Evolutionary conservation across 2,113 vertebrate genomes (phyloP), one percentile per base, ranked within the genome.

Genomic region (Calyptomena viridis): DNA sequence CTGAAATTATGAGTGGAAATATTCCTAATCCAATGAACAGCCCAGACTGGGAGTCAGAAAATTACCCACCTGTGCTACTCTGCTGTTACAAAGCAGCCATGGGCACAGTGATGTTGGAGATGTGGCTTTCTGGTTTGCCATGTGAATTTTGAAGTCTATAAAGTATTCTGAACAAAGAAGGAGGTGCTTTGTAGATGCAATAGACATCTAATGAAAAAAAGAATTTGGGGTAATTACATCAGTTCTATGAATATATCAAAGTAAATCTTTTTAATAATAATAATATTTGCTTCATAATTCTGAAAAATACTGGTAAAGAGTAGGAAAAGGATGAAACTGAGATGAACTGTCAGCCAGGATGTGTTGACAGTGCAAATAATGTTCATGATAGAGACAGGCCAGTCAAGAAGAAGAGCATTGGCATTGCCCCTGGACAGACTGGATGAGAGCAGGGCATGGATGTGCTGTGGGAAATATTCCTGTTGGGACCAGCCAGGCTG

Each of bases 21-120:
- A 17, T 85, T 79, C 62, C 39, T 37, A 37, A 67, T 21, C 30
- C n/a, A 47, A 42, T 8, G 18, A 67, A 49, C 0, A 0, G 17
- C n/a, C 21, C 27, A 13, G 71, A 63, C 16, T 47, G n/a, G 1
- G 1, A 30, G 39, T 8, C 9, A 47, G 56, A 55, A 60, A 81
- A 55, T 30, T 4, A 31, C 14, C 31, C 8, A 1, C 12, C 8
- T 6, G 0, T 0, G 2, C 8, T 25, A 9, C 21, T 60, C 44
- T 52, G 22, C 27, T 68, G 33, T 52, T 53, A 64, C 5, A 44
- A 23, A 72, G 30, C 47, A 78, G 37, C 33, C 11, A 1, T 5
- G 35, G 35, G 52, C 8, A 1, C 0, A 2, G 10, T 42, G 53
- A 9, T 28, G 40, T 6, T 37, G 6, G 35, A 81, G 21, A 8